Conservation (phyloP, 2,797 vertebrate species). For the Picus viridis region DNA sequence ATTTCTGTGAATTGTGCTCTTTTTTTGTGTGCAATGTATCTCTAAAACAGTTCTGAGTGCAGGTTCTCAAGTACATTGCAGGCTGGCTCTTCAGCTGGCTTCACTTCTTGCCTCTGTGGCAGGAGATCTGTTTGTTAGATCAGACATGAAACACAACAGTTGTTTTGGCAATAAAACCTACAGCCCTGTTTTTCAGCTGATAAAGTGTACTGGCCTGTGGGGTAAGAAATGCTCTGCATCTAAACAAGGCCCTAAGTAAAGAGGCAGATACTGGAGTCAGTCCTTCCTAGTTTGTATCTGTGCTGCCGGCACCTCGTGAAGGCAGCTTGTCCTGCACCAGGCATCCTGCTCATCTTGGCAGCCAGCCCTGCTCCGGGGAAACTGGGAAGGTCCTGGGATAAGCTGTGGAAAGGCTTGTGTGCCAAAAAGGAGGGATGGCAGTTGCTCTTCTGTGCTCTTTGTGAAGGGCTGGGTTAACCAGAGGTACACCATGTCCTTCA, state of each 20-base stretch:
- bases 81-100: neutral
- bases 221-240: neutral
- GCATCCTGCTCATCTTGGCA: neutral
- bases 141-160: neutral
- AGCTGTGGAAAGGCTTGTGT: neutral
- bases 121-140: neutral
- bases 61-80: neutral
- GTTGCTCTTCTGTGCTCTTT: neutral
- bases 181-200: neutral
- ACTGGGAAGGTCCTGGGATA: neutral
- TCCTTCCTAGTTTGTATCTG: neutral
- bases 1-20: neutral
- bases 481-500: neutral
- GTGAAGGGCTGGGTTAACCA: neutral
- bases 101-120: neutral
- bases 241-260: neutral
- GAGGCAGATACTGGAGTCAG: neutral
- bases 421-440: neutral
- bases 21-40: accelerated
- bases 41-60: neutral
- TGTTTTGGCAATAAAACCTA: neutral
- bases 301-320: neutral
- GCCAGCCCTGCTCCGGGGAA: neutral
- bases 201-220: neutral
- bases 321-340: neutral